Evolutionary conservation across 2,113 vertebrate genomes (phyloP).

Genomic region (Sinocyclocheilus grahami): DNA sequence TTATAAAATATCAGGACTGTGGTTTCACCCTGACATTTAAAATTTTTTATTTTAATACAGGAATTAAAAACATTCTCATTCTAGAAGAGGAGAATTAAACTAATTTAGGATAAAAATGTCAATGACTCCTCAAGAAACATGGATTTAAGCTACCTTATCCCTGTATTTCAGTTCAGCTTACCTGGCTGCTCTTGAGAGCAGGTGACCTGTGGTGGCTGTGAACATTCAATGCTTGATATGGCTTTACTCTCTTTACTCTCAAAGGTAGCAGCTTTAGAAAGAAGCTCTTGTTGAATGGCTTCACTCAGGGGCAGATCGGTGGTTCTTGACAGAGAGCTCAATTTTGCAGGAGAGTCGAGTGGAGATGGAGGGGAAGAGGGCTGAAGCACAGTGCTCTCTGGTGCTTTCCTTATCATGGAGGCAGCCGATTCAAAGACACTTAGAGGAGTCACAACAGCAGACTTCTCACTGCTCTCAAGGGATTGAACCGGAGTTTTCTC

Average conservation of each 20-base stretch:
- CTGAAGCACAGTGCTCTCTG: conserved; percentile 67
- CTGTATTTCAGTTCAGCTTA: conserved; percentile 42
- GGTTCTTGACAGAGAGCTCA: conserved; percentile 66
- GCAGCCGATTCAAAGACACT: conserved; percentile 73
- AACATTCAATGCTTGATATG: conserved; percentile 66
- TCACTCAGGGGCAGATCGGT: conserved; percentile 79
- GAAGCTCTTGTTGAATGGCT: conserved; percentile 79
- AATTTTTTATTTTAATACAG: too few species aligned
- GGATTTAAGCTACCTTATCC: not conserved
- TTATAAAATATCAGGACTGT: too few species aligned
- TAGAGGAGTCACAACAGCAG: conserved; percentile 76
- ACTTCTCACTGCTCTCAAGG: conserved; percentile 81
- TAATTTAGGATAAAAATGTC: not conserved
- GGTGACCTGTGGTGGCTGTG: conserved; percentile 53
- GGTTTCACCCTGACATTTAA: not conserved
- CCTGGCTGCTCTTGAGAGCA: conserved; percentile 64
- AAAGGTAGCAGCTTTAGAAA: conserved; percentile 72
- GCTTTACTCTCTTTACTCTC: conserved; percentile 71
- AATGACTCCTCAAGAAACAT: not conserved
- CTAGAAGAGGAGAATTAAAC: not conserved
- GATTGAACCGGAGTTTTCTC: conserved; percentile 81
- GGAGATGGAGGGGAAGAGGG: conserved; percentile 60
- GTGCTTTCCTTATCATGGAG: conserved; percentile 67
- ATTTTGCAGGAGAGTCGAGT: conserved; percentile 66
- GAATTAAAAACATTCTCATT: not conserved